Evolutionary conservation across 2,113 vertebrate genomes (phyloP).

Genomic region (Perognathus longimembris): DNA sequence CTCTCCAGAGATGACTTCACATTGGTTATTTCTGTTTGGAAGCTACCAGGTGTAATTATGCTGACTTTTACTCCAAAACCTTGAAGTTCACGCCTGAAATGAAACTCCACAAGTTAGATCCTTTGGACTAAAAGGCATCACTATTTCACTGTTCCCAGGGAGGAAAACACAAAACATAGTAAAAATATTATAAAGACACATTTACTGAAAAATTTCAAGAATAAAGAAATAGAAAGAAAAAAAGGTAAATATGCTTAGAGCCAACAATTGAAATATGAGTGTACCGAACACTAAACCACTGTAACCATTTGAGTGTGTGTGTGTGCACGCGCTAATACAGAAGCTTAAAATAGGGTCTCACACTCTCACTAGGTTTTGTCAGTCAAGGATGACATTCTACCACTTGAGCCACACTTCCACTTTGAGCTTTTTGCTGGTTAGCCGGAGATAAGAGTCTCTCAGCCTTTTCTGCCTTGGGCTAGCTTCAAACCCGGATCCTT

Average conservation of each 20-base stretch:
- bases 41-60: conserved; percentile 87
- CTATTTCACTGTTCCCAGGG: background rate
- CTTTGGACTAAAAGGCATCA: background rate
- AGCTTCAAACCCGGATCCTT: too few species aligned
- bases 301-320: background rate
- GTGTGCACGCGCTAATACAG: background rate
- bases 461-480: too few species aligned
- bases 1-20: rapidly evolving
- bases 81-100: conserved; percentile 84
- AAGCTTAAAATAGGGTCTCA: too few species aligned
- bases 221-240: conserved; percentile 20
- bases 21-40: conserved; percentile 78
- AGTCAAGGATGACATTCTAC: too few species aligned
- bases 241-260: background rate
- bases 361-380: too few species aligned
- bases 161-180: background rate
- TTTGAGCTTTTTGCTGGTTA: too few species aligned
- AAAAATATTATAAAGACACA: background rate
- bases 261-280: background rate
- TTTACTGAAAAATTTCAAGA: conserved; percentile 31
- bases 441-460: too few species aligned
- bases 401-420: too few species aligned
- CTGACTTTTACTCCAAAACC: conserved; percentile 86
- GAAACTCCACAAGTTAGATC: background rate
- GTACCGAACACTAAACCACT: background rate